Evolutionary conservation across 2,113 vertebrate genomes (phyloP).

Genomic region (Sphyrna mokarran): DNA sequence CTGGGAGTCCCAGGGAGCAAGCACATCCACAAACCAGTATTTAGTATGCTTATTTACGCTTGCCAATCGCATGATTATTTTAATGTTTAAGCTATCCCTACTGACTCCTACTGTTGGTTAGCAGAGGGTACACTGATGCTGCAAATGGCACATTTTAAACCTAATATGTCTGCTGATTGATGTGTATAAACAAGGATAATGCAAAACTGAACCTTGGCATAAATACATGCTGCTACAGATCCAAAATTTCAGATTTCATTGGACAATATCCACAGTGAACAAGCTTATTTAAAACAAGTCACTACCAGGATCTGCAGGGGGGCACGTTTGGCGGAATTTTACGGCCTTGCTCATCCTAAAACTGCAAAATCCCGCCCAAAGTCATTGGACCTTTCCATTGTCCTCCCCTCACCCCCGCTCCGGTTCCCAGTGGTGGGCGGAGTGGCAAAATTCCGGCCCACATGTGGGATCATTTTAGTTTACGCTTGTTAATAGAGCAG

Average conservation of each 20-base stretch:
- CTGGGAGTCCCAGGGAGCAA: not conserved
- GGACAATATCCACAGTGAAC: not conserved
- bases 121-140: not conserved
- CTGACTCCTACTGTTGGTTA: not conserved
- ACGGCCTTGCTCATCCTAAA: too few species aligned
- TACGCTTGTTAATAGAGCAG: not conserved
- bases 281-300: not conserved
- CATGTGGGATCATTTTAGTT: not conserved
- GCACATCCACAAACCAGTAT: not conserved
- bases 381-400: too few species aligned
- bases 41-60: not conserved
- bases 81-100: not conserved
- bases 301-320: not conserved
- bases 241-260: not conserved
- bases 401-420: too few species aligned
- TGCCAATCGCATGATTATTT: not conserved
- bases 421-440: too few species aligned
- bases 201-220: not conserved
- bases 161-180: not conserved
- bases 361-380: too few species aligned
- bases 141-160: not conserved
- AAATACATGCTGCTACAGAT: not conserved
- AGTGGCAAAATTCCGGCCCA: too few species aligned
- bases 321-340: too few species aligned
- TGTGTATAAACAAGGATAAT: not conserved